phyloP scores from a whole-genome alignment of 2,797 vertebrate genomes.

The Gymnoscopelus microlampas region DNA sequence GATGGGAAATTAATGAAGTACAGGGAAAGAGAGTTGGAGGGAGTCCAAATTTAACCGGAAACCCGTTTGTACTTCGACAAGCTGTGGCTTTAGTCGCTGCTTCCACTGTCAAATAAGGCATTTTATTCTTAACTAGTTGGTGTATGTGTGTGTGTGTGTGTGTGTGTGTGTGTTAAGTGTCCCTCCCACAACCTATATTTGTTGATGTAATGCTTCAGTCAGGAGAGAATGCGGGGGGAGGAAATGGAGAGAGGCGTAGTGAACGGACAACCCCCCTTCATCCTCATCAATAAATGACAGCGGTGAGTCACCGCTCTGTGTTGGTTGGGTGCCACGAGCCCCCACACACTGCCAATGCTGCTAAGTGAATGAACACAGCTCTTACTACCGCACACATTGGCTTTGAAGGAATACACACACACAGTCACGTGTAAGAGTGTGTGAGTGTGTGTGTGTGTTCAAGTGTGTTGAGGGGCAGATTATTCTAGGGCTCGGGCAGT shows the following conservation, averaged over 20 bases:
- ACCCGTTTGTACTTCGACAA: constrained; percentile 5
- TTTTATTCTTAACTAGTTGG: background rate
- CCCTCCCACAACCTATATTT: too few species aligned
- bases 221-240: background rate
- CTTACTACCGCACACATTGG: constrained; percentile 1
- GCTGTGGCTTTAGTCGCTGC: constrained; percentile 1
- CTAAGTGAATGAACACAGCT: background rate
- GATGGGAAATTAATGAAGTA: background rate
- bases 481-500: background rate
- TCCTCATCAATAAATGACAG: constrained; percentile 25
- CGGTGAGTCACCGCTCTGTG: constrained; percentile 8
- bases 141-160: background rate
- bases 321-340: background rate
- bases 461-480: background rate
- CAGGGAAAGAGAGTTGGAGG: background rate
- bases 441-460: background rate
- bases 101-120: background rate
- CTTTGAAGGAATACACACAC: too few species aligned
- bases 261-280: constrained; percentile 26
- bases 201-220: background rate
- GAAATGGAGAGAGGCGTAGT: background rate
- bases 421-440: background rate
- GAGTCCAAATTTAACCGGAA: constrained; percentile 5
- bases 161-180: background rate
- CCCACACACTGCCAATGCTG: background rate